Evolutionary conservation across 2,797 vertebrate genomes (phyloP), one percentile per base, ranked within the genome.

Genomic region (Lycodopsis pacificus): DNA sequence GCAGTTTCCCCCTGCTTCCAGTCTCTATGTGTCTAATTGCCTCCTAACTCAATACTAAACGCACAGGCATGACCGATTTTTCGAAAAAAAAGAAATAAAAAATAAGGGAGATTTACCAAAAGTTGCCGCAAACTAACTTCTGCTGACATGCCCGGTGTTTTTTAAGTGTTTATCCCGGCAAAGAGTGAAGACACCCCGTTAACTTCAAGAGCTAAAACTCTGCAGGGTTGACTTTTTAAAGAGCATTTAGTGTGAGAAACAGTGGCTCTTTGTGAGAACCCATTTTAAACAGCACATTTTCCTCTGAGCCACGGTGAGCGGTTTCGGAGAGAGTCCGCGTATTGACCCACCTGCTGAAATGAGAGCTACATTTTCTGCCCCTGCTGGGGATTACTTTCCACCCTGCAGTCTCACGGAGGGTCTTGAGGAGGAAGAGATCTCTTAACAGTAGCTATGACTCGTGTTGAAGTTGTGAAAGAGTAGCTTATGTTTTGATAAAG

Each of bases 321-420:
- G 10, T 32, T 46, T 49, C 36, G 10, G 44, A 71, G 44, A 71
- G 32, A 12, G 56, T 58, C 38, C 22, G 19, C 8, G 7, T 44
- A 46, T 53, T 32, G 63, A 61, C 12, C 73, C 46, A 58, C 13
- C 62, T 10, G 46, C 20, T 63, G 54, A 63, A 77, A 68, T 34
- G 27, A 34, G 54, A 46, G 32, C 25, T 44, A 36, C 2, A 40
- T 70, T 42, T 79, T 67, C 65, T 25, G 54, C 73, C 74, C 32
- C 32, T 32, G 38, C 32, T 77, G 58, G 61, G 75, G 83, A 73
- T 76, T 25, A 19, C 57, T 75, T 73, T 63, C 62, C 20, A 32
- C 46, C 67, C 65, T 65, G 48, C 56, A n/a, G 73, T 12, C 19
- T 71, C 71, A 63, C 25, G 2, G 44, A 68, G 30, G 66, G 40